Percentiles rank a stretch among this genome's conserved stretches.
phyloP scores from a whole-genome alignment of 2,797 vertebrate species.

The Smutsia temminckii region DNA sequence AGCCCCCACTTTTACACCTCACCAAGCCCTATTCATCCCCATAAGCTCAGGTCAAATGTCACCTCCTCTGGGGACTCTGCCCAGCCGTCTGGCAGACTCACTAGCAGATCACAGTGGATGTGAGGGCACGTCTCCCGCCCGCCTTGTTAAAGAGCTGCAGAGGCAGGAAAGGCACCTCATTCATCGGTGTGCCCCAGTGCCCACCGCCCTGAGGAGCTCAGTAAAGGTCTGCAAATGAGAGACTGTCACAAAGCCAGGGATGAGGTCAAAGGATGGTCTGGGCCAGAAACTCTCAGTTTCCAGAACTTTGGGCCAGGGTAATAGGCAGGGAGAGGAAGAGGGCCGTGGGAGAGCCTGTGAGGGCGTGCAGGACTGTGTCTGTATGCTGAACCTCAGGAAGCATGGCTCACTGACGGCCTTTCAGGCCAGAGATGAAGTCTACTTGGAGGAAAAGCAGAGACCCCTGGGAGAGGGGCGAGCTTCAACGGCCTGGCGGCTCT shows the following conservation, averaged over 20 bases:
- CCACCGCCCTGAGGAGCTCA: background rate
- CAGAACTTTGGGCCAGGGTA: background rate
- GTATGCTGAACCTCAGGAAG: background rate
- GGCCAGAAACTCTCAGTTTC: background rate
- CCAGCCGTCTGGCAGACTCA: background rate
- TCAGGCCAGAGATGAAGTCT: background rate
- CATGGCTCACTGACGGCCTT: background rate
- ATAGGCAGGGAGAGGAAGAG: background rate
- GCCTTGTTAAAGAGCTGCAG: background rate
- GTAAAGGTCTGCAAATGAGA: background rate
- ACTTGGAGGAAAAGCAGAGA: background rate
- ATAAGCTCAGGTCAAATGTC: constrained; percentile 20
- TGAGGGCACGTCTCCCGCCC: background rate
- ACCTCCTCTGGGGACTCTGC: background rate
- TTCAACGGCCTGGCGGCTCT: background rate
- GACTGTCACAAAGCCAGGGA: background rate
- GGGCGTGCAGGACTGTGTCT: background rate
- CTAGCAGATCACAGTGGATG: background rate
- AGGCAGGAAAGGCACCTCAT: background rate
- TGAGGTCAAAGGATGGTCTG: background rate
- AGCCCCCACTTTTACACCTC: background rate
- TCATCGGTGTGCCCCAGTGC: background rate
- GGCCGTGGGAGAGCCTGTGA: fast-evolving
- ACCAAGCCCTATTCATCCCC: background rate
- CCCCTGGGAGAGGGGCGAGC: background rate